Evolutionary conservation across 64 coral and sea anemone genomes (phyloP).

Genomic region (Hydrozoanthus tunicans): DNA sequence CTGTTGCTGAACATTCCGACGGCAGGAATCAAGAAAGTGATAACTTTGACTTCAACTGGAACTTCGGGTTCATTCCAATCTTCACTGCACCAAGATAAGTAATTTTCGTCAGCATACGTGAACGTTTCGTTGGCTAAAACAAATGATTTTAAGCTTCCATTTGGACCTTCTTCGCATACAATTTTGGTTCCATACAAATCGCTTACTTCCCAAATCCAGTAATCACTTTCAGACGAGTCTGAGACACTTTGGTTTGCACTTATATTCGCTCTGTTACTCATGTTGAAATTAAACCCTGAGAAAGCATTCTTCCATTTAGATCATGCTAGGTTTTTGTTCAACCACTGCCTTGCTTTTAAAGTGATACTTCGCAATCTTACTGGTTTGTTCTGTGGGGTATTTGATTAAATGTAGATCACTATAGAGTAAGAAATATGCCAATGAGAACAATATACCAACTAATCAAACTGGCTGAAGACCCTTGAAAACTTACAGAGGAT

Average conservation of each 20-base stretch:
- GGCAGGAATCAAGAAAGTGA: not conserved
- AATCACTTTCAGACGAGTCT: not conserved
- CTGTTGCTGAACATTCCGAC: conserved; percentile 24
- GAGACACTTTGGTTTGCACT: not conserved
- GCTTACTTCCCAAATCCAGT: not conserved
- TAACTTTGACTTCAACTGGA: not conserved
- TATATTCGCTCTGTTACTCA: not conserved
- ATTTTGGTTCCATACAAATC: conserved; percentile 31
- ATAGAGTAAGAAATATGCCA: too few species aligned
- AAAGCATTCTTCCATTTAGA: too few species aligned
- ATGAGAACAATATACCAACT: too few species aligned
- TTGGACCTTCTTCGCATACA: conserved; percentile 24
- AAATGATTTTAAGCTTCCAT: not conserved
- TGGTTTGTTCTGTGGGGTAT: too few species aligned
- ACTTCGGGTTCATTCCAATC: not conserved
- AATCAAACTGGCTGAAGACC: too few species aligned
- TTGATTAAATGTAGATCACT: too few species aligned
- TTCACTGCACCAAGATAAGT: not conserved
- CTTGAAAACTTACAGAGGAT: too few species aligned
- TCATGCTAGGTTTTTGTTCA: too few species aligned
- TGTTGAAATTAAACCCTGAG: not conserved
- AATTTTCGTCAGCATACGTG: not conserved
- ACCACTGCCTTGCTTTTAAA: too few species aligned
- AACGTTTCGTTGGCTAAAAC: conserved; percentile 11
- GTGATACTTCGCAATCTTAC: too few species aligned